Evolutionary conservation across 2,797 vertebrate genomes (phyloP).

Genomic region (Melopsittacus undulatus): DNA sequence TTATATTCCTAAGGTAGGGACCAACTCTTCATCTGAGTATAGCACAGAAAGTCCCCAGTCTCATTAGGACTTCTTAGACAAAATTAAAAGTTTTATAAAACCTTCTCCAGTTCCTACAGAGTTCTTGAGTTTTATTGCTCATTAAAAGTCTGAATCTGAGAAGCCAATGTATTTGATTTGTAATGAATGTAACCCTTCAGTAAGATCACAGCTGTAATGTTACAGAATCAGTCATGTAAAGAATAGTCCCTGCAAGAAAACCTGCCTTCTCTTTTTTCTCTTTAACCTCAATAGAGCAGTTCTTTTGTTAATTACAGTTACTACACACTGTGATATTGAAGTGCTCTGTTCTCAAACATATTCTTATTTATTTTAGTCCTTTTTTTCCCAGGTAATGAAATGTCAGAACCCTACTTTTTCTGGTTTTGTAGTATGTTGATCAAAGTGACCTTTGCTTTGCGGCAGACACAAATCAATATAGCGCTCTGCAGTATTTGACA

Average conservation of each 20-base stretch:
- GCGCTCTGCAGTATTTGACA: conserved; percentile 83
- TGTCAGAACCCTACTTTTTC: conserved; percentile 84
- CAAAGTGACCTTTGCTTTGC: conserved; percentile 91
- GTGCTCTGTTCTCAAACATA: conserved; percentile 85
- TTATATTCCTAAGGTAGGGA: neutral
- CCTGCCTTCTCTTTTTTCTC: conserved; percentile 65
- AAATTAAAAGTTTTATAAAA: conserved; percentile 16
- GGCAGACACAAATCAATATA: conserved; percentile 90
- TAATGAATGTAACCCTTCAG: conserved; percentile 62
- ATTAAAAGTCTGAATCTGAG: conserved; percentile 38
- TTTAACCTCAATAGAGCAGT: conserved; percentile 76
- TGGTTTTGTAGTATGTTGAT: conserved; percentile 85
- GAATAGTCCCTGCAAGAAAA: conserved; percentile 75
- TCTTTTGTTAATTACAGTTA: conserved; percentile 88
- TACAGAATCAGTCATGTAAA: conserved; percentile 74
- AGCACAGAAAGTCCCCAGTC: neutral
- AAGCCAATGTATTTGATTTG: conserved; percentile 42
- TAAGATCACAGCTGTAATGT: conserved; percentile 83
- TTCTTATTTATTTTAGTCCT: conserved; percentile 85
- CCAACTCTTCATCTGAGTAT: neutral
- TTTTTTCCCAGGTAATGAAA: conserved; percentile 87
- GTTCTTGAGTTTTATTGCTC: conserved; percentile 17
- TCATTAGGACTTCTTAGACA: neutral
- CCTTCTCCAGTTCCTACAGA: neutral
- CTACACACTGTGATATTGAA: conserved; percentile 78